These are phyloP conservation scores for Apodemus sylvaticus DNA, from an alignment of 2,113 vertebrate species.

Conservation along the genomic window DNA sequence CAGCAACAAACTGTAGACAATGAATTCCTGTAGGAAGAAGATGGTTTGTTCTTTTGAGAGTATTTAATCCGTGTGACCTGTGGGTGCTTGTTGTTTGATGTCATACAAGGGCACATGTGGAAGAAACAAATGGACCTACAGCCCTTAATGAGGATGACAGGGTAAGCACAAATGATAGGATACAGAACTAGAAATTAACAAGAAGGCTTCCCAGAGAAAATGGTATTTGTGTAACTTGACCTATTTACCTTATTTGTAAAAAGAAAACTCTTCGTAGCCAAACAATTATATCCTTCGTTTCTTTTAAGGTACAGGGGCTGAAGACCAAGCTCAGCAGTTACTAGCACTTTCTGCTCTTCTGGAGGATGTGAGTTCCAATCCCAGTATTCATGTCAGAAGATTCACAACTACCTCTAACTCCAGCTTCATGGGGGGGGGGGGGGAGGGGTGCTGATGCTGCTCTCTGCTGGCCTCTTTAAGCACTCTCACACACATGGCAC, in stretches of 20 bases:
- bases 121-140: not conserved
- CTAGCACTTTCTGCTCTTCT: not conserved
- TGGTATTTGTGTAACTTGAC: not conserved
- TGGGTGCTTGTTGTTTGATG: not conserved
- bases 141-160: not conserved
- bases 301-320: not conserved
- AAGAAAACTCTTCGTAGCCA: not conserved
- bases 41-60: not conserved
- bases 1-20: not conserved
- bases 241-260: conserved; percentile 5
- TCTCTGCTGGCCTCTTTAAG: not conserved
- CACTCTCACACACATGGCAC: not conserved
- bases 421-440: not conserved
- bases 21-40: not conserved
- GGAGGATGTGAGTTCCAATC: not conserved
- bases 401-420: not conserved
- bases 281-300: not conserved
- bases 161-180: not conserved
- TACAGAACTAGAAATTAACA: too few species aligned
- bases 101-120: too few species aligned
- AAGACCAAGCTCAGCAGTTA: not conserved
- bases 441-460: too few species aligned
- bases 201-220: not conserved
- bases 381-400: not conserved
- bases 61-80: not conserved